A percentile compares a stretch with the other conserved stretches of the same genome.
phyloP scores from a whole-genome alignment of 2,113 vertebrate genomes.

The Rana temporaria region DNA sequence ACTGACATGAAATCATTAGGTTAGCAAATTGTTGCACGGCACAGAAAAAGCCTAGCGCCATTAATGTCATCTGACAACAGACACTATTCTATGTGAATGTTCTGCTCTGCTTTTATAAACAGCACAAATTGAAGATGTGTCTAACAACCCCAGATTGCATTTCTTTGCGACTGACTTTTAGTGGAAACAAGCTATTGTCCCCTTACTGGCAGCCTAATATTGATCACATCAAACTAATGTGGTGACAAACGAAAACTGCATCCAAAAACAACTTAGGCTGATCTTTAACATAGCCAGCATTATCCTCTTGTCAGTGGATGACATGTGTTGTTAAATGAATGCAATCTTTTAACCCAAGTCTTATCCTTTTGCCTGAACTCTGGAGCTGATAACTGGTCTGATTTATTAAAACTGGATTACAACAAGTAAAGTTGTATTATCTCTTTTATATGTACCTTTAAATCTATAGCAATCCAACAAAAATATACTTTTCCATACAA shows the following conservation, averaged over 20 bases:
- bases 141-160: not conserved
- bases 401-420: no score
- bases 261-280: not conserved
- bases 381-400: not conserved
- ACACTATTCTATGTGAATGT: not conserved
- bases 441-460: no score
- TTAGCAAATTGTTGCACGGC: not conserved
- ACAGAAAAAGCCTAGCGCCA: not conserved
- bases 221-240: slow-evolving; percentile 31
- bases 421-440: no score
- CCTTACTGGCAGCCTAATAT: slow-evolving; percentile 19
- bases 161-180: slow-evolving; percentile 29
- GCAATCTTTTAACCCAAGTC: not conserved
- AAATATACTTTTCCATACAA: no score
- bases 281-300: slow-evolving; percentile 12
- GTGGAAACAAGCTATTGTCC: slow-evolving; percentile 12
- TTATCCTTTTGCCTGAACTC: not conserved
- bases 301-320: slow-evolving; percentile 8
- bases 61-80: slow-evolving; percentile 24
- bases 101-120: slow-evolving; percentile 18
- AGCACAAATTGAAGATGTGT: slow-evolving; percentile 10
- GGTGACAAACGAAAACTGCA: not conserved
- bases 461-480: no score
- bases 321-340: slow-evolving; percentile 5
- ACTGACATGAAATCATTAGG: slow-evolving; percentile 34